phyloP scores from a whole-genome alignment of 2,113 vertebrate species.

The Oxygymnocypris stewartii region DNA sequence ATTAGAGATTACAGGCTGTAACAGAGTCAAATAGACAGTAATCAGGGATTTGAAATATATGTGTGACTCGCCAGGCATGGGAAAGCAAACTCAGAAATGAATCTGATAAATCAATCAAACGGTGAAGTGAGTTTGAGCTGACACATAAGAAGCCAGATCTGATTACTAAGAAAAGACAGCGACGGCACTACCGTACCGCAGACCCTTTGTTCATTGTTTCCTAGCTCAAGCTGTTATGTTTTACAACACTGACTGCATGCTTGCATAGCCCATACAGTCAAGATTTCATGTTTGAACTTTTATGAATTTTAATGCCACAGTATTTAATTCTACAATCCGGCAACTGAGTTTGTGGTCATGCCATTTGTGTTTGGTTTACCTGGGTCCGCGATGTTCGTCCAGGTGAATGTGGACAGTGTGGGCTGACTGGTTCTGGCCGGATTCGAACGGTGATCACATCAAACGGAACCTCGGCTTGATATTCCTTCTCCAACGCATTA shows the following conservation, averaged over 20 bases:
- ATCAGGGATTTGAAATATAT: slow-evolving; percentile 8
- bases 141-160: slow-evolving; percentile 46
- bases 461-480: slow-evolving; percentile 87
- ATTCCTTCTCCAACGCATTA: slow-evolving; percentile 84
- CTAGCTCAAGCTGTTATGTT: slow-evolving; percentile 3
- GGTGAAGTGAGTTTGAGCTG: slow-evolving; percentile 1
- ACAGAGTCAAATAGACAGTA: slow-evolving; percentile 28
- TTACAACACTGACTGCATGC: slow-evolving; percentile 1
- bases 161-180: slow-evolving; percentile 1
- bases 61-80: slow-evolving; percentile 21
- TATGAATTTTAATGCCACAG: background rate
- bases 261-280: background rate
- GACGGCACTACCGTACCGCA: background rate
- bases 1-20: slow-evolving; percentile 32
- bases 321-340: background rate
- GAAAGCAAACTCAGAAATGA: slow-evolving; percentile 46
- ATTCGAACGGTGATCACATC: slow-evolving; percentile 84
- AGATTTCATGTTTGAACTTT: background rate
- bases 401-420: slow-evolving; percentile 81
- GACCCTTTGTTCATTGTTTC: slow-evolving; percentile 41
- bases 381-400: slow-evolving; percentile 82
- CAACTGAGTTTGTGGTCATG: background rate
- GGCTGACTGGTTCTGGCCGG: slow-evolving; percentile 77
- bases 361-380: slow-evolving; percentile 71
- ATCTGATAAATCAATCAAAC: slow-evolving; percentile 52